Evolutionary conservation across 2,888 invertebrate species (phyloP).

Genomic region (Dicycla oo): DNA sequence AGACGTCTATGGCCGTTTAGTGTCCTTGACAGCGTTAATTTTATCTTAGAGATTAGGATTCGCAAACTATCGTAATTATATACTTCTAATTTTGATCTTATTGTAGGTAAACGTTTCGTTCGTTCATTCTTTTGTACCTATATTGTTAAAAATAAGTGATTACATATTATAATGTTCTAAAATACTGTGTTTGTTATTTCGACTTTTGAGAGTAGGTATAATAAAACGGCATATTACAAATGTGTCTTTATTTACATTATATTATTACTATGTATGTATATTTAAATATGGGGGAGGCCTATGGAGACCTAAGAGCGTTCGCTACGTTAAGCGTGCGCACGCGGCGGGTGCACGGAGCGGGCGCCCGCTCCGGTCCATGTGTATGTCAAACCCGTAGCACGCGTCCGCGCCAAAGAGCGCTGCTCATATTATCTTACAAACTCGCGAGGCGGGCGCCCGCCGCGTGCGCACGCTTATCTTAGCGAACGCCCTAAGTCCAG

Average conservation of each 20-base stretch:
- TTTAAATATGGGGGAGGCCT: conserved; percentile 19
- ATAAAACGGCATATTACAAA: conserved; percentile 50
- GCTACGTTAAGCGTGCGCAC: too few relatives aligned
- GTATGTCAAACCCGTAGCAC: too few relatives aligned
- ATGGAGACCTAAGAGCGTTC: too few relatives aligned
- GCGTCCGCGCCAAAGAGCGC: too few relatives aligned
- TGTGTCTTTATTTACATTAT: conserved; percentile 61
- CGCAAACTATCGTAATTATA: conserved; percentile 29
- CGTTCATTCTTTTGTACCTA: conserved; percentile 63
- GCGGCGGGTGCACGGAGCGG: too few relatives aligned
- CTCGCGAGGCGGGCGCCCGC: too few relatives aligned
- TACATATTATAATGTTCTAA: conserved; percentile 66
- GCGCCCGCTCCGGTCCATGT: too few relatives aligned
- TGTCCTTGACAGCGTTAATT: neutral
- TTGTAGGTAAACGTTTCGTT: conserved; percentile 49
- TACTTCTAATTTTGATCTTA: conserved; percentile 55
- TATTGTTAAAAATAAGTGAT: conserved; percentile 67
- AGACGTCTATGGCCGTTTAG: too few relatives aligned
- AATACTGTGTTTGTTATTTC: conserved; percentile 57
- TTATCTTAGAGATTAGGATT: conserved; percentile 34
- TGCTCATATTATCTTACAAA: too few relatives aligned
- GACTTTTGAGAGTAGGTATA: conserved; percentile 11
- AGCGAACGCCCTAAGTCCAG: too few relatives aligned
- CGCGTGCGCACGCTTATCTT: too few relatives aligned
- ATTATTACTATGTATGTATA: neutral